A percentile compares a stretch with the other conserved stretches of the same genome.
These are phyloP conservation scores for Apodemus agrarius DNA, from an alignment of 2,797 vertebrate genomes.

Conservation along the genomic window DNA sequence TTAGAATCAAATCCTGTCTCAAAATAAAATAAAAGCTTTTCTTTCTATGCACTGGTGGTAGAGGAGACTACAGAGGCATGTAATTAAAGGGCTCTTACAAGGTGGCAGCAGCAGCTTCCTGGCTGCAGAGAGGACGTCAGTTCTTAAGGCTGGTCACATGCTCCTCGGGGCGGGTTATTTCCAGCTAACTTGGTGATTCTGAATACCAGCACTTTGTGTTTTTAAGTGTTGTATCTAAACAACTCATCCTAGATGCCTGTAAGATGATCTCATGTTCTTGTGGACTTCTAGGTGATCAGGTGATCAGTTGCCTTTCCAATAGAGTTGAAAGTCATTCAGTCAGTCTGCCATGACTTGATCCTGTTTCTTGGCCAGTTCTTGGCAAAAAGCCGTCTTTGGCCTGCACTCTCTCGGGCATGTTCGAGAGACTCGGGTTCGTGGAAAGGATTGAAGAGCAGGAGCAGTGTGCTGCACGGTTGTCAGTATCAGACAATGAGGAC, in stretches of 20 bases:
- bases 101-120: background rate
- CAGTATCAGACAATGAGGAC: background rate
- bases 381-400: background rate
- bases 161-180: slow-evolving; percentile 35
- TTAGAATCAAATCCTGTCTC: background rate
- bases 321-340: slow-evolving; percentile 37
- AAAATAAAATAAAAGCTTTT: slow-evolving; percentile 15
- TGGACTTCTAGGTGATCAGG: slow-evolving; percentile 4
- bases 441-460: background rate
- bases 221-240: background rate
- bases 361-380: background rate
- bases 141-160: background rate
- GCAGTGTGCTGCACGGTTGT: background rate
- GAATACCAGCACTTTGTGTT: slow-evolving; percentile 50
- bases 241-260: background rate
- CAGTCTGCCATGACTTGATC: background rate
- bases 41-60: slow-evolving; percentile 13
- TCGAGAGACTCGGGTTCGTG: background rate
- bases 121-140: background rate
- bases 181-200: slow-evolving; percentile 43
- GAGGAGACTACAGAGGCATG: background rate
- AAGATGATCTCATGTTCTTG: slow-evolving; percentile 10
- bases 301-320: slow-evolving; percentile 39
- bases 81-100: background rate
- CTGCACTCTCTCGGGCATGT: background rate